A percentile compares a stretch with the other conserved stretches of the same genome.
phyloP scores from a whole-genome alignment of 2,888 invertebrate species.

The Dinocampus coccinellae region DNA sequence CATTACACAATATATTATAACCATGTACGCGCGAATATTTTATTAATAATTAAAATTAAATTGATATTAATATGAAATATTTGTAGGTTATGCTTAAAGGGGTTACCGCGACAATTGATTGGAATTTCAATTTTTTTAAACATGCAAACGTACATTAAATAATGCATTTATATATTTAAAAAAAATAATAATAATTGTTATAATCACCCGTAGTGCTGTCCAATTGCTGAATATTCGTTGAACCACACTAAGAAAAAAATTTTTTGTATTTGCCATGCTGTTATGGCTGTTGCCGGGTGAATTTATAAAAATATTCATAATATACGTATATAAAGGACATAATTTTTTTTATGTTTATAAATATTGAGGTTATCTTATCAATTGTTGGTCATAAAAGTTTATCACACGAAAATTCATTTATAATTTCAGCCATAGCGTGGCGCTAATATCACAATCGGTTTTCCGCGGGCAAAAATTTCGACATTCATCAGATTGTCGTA shows the following conservation, averaged over 20 bases:
- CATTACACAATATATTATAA: too few species aligned
- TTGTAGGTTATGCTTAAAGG: not conserved
- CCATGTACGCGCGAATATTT: too few species aligned
- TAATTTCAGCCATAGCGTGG: not conserved
- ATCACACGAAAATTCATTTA: too few species aligned
- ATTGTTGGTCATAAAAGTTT: too few species aligned
- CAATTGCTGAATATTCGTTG: conserved; percentile 65
- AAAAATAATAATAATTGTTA: too few species aligned
- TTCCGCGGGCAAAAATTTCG: not conserved
- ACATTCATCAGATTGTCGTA: not conserved
- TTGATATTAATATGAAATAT: not conserved
- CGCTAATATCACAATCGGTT: not conserved
- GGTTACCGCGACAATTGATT: not conserved
- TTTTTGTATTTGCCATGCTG: conserved; percentile 52
- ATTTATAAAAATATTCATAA: too few species aligned
- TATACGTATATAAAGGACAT: too few species aligned
- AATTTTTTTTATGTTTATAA: too few species aligned
- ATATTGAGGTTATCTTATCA: too few species aligned
- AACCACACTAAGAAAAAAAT: conserved; percentile 51
- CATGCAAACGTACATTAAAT: too few species aligned
- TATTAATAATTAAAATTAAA: not conserved
- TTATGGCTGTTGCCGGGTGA: conserved; percentile 5
- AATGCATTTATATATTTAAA: too few species aligned
- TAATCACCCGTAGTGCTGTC: conserved; percentile 59
- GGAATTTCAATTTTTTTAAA: too few species aligned